A percentile compares a stretch with the other conserved stretches of the same genome.
Conservation (phyloP, 2,888 invertebrate species). For the Eupithecia tripunctaria region DNA sequence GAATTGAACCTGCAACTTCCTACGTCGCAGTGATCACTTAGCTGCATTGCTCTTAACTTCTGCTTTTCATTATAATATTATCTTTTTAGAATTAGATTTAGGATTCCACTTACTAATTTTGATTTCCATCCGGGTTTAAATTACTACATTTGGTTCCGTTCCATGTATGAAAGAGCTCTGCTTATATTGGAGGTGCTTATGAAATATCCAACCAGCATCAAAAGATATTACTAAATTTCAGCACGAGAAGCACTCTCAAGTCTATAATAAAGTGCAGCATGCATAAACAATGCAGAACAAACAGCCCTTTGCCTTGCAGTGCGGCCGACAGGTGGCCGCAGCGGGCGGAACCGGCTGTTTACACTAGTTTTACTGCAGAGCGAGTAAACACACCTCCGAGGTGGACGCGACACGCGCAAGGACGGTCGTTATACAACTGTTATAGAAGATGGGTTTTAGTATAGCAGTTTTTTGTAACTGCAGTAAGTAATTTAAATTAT, state of each 20-base stretch:
- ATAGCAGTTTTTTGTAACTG: not conserved
- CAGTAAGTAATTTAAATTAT: too few species aligned
- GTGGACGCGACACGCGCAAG: slow-evolving; percentile 22
- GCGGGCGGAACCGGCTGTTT: slow-evolving; percentile 77
- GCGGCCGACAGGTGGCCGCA: slow-evolving; percentile 68
- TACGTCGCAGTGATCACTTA: too few species aligned
- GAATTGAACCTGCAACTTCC: too few species aligned
- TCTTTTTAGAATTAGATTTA: not conserved
- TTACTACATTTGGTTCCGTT: too few species aligned
- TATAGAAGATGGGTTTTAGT: not conserved
- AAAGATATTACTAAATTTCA: not conserved
- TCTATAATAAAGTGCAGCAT: slow-evolving; percentile 31
- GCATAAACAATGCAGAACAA: slow-evolving; percentile 28
- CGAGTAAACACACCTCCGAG: slow-evolving; percentile 56
- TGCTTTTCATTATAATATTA: too few species aligned
- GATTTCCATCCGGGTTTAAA: not conserved
- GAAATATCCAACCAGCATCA: not conserved
- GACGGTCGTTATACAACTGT: not conserved
- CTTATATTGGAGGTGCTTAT: not conserved
- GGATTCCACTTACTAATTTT: too few species aligned
- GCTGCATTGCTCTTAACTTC: too few species aligned
- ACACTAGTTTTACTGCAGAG: slow-evolving; percentile 59
- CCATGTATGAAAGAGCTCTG: not conserved
- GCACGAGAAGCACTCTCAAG: slow-evolving; percentile 7
- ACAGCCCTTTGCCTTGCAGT: slow-evolving; percentile 41